phyloP scores from a whole-genome alignment of 1,140 invertebrate genomes.

The Cydia fagiglandana region DNA sequence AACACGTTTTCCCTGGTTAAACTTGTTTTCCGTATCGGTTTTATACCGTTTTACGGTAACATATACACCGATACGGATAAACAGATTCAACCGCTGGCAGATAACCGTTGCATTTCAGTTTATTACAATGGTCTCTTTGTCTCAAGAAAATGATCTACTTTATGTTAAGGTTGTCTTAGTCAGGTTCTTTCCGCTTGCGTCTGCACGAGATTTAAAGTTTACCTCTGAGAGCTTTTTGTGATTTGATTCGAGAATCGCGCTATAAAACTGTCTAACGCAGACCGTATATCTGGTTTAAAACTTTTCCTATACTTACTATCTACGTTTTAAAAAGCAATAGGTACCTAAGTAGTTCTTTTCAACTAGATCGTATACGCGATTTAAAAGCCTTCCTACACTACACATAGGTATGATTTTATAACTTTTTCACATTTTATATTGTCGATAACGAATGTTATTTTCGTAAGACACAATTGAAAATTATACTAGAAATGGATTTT shows the following conservation, averaged over 20 bases:
- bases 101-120: constrained; percentile 9
- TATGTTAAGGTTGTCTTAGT: constrained; percentile 14
- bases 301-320: constrained; percentile 15
- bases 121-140: constrained; percentile 1
- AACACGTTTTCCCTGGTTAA: too few relatives aligned
- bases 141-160: constrained; percentile 24
- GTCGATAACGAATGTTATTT: background rate
- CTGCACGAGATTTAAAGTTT: constrained; percentile 2
- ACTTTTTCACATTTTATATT: background rate
- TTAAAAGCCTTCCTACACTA: background rate
- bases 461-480: too few relatives aligned
- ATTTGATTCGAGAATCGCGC: constrained; percentile 13
- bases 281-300: constrained; percentile 7
- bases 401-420: background rate
- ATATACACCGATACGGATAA: background rate
- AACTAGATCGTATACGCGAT: background rate
- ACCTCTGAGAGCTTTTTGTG: constrained; percentile 17
- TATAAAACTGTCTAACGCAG: constrained; percentile 19
- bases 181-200: constrained; percentile 8
- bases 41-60: too few relatives aligned
- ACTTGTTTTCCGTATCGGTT: too few relatives aligned
- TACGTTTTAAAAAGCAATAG: background rate
- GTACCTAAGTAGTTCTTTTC: background rate
- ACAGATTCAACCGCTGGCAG: background rate
- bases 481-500: too few relatives aligned